Percentiles rank a stretch among this genome's conserved stretches.
phyloP scores from a whole-genome alignment of 2,113 vertebrate genomes.

The Lepisosteus oculatus region DNA sequence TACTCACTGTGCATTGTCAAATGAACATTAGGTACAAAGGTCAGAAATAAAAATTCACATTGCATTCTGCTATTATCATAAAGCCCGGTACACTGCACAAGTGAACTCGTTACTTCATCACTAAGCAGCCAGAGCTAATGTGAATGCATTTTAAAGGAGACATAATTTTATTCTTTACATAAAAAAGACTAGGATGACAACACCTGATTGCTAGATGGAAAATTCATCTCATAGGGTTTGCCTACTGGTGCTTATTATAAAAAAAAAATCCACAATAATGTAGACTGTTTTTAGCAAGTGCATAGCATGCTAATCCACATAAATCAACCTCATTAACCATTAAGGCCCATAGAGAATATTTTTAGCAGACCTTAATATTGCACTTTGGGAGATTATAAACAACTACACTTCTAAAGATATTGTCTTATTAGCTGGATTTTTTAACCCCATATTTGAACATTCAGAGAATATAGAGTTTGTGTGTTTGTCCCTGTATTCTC shows the following conservation, averaged over 20 bases:
- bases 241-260: background rate
- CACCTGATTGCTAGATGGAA: background rate
- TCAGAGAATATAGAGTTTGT: too few relatives aligned
- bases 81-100: background rate
- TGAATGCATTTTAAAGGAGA: background rate
- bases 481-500: too few relatives aligned
- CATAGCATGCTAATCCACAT: background rate
- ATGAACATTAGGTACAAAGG: background rate
- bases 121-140: background rate
- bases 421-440: too few relatives aligned
- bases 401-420: too few relatives aligned
- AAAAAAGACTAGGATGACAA: background rate
- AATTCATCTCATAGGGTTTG: background rate
- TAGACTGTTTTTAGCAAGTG: background rate
- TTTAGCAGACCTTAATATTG: background rate
- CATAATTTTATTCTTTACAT: background rate
- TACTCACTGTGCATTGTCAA: background rate
- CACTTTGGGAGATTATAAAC: background rate
- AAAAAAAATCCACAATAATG: background rate
- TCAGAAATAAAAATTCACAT: background rate
- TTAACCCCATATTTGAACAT: too few relatives aligned
- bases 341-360: background rate
- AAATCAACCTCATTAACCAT: background rate
- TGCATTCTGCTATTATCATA: background rate
- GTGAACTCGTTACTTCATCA: background rate